phyloP scores from a whole-genome alignment of 1,140 invertebrate species.

The Panagrolaimus sp. region DNA sequence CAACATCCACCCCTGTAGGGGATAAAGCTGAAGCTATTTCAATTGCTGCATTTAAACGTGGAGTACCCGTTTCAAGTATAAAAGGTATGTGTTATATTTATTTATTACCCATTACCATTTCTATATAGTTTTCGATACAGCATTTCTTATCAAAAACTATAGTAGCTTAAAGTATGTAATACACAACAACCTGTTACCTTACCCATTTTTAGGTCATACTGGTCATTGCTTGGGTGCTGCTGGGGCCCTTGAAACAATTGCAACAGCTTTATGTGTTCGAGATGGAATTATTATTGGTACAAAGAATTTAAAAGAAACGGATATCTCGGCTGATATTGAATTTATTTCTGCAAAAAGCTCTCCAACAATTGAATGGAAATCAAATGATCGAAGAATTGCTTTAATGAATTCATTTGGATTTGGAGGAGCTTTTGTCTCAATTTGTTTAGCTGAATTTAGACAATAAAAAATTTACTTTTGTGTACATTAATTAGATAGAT shows the following conservation, averaged over 20 bases:
- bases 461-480: no score
- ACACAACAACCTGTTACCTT: no score
- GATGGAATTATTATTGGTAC: slow-evolving; percentile 77
- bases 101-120: background rate
- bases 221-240: slow-evolving; percentile 91
- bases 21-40: slow-evolving; percentile 83
- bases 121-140: no score
- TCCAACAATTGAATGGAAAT: slow-evolving; percentile 45
- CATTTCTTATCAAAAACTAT: no score
- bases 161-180: no score
- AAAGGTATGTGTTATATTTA: slow-evolving; percentile 24
- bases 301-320: slow-evolving; percentile 69
- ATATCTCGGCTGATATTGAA: slow-evolving; percentile 31
- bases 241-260: slow-evolving; percentile 81
- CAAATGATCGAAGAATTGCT: slow-evolving; percentile 66
- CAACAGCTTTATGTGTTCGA: slow-evolving; percentile 75
- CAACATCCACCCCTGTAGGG: slow-evolving; percentile 90
- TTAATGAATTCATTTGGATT: slow-evolving; percentile 98
- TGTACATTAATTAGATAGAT: no score
- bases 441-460: slow-evolving; percentile 7
- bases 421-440: slow-evolving; percentile 84
- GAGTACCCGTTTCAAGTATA: slow-evolving; percentile 26
- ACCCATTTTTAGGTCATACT: slow-evolving; percentile 61
- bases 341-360: slow-evolving; percentile 18
- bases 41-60: slow-evolving; percentile 65